Evolutionary conservation across 2,888 invertebrate species (phyloP), one percentile per base, ranked within the genome.

Genomic region (Ochropleura plecta): DNA sequence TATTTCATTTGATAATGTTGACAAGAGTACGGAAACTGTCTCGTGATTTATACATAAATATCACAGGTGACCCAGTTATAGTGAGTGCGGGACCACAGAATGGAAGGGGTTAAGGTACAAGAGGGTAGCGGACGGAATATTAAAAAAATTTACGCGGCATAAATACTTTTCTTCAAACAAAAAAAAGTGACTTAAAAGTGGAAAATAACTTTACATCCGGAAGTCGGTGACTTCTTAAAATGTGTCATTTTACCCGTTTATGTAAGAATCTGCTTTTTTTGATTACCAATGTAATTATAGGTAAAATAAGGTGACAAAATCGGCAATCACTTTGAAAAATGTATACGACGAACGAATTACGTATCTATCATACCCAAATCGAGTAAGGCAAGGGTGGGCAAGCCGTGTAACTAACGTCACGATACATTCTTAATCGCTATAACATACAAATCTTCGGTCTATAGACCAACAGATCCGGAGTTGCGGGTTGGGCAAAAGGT

Each of bases 61-160:
- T 79, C 82, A 70, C 87, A 88, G 87, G 87, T 90, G 91, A 90
- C 91, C 91, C 78, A 91, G 86, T 88, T 91, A 80, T 88, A 76
- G 79, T 76, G 79, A 81, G 73, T 80, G 80, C 40, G 73, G 63
- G 55, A 77, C 86, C 75, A 85, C 75, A 68, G 46, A 70, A 51
- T 0, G 12, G 3, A n/a, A 18, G 42, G 51, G 20, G 5, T n/a
- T 53, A 5, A 67, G 44, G 0, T 10, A 51, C 0, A 70, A 71
- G 68, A 60, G 14, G 7, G 7, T 8, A 76, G 85, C 85, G 85
- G 59, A 8, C 51, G 5, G 2, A 5, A 62, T 8, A 30, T 63
- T 16, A 5, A 0, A 5, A 8, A n/a, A 10, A 30, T 14, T 14
- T 0, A 8, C 14, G 4, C 7, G 3, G 7, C 7, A 30, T 20